Conservation (phyloP, 2,888 invertebrate genomes). For the Metopia argyrocephala region DNA sequence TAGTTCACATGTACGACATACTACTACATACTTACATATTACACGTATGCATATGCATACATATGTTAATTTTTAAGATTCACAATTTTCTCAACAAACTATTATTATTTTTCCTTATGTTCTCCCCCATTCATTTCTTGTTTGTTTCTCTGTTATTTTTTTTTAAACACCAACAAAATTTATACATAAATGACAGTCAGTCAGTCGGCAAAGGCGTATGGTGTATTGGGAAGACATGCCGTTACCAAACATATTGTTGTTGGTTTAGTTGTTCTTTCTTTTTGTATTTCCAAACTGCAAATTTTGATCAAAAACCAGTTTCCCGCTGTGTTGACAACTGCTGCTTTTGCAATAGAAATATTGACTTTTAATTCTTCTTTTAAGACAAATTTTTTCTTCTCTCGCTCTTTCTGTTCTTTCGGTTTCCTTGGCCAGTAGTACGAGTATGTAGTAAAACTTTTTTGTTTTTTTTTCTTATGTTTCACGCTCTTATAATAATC, state of each 20-base stretch:
- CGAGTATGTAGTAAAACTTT: constrained; percentile 24
- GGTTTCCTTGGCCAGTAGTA: too few relatives aligned
- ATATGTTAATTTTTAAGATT: too few relatives aligned
- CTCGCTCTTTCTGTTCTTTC: constrained; percentile 15
- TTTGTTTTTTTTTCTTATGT: constrained; percentile 35
- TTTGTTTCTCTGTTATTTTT: too few relatives aligned
- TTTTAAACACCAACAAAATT: constrained; percentile 9
- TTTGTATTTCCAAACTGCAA: constrained; percentile 59
- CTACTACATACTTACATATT: too few relatives aligned
- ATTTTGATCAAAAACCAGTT: constrained; percentile 66
- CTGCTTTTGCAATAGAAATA: constrained; percentile 46
- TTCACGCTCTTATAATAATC: too few relatives aligned
- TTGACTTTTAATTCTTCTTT: constrained; percentile 14
- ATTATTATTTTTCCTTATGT: neutral
- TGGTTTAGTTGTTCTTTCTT: constrained; percentile 27
- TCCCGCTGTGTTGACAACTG: constrained; percentile 65
- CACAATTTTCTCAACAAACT: constrained; percentile 23
- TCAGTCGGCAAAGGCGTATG: neutral
- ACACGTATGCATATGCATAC: too few relatives aligned
- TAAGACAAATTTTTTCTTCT: neutral
- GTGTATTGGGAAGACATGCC: constrained; percentile 15
- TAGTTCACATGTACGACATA: too few relatives aligned
- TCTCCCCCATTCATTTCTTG: constrained; percentile 8
- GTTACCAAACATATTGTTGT: neutral
- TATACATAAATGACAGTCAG: constrained; percentile 8